Conservation (phyloP, 2,888 invertebrate genomes). For the Habrosyne pyritoides region DNA sequence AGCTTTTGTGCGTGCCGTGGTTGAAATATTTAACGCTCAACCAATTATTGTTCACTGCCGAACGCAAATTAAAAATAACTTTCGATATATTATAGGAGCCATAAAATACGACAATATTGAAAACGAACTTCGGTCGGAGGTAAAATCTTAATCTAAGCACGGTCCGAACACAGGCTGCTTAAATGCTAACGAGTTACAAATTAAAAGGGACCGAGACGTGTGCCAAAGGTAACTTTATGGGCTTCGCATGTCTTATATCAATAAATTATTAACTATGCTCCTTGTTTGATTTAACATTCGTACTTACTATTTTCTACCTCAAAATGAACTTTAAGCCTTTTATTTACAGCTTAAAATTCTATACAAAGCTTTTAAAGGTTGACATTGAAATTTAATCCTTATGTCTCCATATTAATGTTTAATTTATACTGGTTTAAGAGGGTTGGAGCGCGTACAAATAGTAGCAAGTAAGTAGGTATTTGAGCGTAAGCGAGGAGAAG, state of each 20-base stretch:
- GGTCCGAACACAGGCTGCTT: conserved; percentile 53
- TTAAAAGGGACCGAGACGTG: conserved; percentile 80
- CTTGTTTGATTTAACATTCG: conserved; percentile 79
- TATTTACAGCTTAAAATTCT: conserved; percentile 63
- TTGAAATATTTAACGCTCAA: conserved; percentile 41
- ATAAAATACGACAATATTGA: conserved; percentile 51
- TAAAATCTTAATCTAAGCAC: conserved; percentile 72
- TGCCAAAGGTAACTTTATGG: conserved; percentile 82
- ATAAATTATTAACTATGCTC: conserved; percentile 82
- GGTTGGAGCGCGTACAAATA: conserved; percentile 52
- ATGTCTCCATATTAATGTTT: conserved; percentile 60
- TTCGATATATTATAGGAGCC: conserved; percentile 40
- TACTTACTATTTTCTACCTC: conserved; percentile 58
- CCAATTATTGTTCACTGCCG: conserved; percentile 20
- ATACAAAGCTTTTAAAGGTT: conserved; percentile 30
- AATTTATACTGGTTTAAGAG: conserved; percentile 62
- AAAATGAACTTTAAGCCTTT: conserved; percentile 64
- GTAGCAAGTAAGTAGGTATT: conserved; percentile 62
- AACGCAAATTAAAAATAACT: conserved; percentile 45
- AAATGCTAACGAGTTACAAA: conserved; percentile 80
- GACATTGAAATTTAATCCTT: conserved; percentile 68
- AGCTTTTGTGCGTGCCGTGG: conserved; percentile 28
- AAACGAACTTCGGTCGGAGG: conserved; percentile 45
- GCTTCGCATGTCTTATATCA: conserved; percentile 83
- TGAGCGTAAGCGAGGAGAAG: conserved; percentile 69